These are phyloP conservation scores for Idaea straminata DNA, from an alignment of 2,888 invertebrate genomes.

Conservation along the genomic window DNA sequence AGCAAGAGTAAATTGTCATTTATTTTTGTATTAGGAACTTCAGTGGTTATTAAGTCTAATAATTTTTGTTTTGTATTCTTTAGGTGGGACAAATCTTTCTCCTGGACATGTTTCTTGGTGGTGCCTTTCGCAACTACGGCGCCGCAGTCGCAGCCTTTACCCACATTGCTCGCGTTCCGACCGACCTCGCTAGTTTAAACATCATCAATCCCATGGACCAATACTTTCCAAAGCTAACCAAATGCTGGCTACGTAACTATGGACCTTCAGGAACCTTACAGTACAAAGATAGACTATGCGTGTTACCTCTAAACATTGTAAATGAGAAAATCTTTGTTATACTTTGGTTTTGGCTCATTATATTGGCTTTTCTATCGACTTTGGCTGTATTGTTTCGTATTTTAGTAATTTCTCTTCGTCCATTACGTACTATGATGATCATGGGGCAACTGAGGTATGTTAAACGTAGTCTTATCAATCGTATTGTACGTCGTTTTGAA, in stretches of 20 bases:
- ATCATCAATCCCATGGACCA: conserved; percentile 84
- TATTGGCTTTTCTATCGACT: conserved; percentile 81
- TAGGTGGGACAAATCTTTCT: conserved; percentile 85
- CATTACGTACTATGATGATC: conserved; percentile 81
- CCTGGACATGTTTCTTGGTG: conserved; percentile 83
- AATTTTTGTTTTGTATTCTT: conserved; percentile 21
- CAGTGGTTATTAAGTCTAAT: not conserved
- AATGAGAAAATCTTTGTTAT: conserved; percentile 90
- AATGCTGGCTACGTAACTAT: conserved; percentile 80
- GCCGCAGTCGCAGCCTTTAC: conserved; percentile 73
- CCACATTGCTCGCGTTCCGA: conserved; percentile 54
- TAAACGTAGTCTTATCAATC: conserved; percentile 72
- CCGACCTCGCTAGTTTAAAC: conserved; percentile 49
- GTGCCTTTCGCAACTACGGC: conserved; percentile 82
- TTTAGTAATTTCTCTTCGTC: conserved; percentile 76
- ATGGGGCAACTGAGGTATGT: conserved; percentile 81
- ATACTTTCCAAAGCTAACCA: conserved; percentile 85
- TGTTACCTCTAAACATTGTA: conserved; percentile 88
- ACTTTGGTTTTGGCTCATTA: conserved; percentile 87
- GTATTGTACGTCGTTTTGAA: conserved; percentile 75
- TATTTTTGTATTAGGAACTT: not conserved
- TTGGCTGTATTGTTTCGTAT: conserved; percentile 84
- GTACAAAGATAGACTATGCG: conserved; percentile 82
- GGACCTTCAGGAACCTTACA: conserved; percentile 82
- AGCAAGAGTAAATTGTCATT: not conserved